Conservation (phyloP, 2,888 invertebrate species). For the Liposcelis brunnea region DNA sequence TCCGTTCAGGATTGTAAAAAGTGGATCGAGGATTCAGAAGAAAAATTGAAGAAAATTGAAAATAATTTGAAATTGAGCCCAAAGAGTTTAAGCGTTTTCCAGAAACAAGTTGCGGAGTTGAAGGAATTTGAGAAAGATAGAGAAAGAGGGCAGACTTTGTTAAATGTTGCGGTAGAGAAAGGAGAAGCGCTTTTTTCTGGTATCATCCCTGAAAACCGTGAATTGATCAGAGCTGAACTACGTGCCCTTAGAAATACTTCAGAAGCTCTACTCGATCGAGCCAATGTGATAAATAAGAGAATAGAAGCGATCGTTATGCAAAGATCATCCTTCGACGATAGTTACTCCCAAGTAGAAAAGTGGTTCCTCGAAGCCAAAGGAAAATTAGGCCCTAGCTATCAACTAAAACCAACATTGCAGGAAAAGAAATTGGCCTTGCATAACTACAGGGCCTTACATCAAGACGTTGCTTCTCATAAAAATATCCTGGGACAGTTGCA, state of each 20-base stretch:
- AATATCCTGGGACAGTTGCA: constrained; percentile 68
- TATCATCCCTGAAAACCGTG: constrained; percentile 74
- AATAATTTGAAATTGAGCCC: constrained; percentile 51
- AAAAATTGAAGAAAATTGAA: constrained; percentile 53
- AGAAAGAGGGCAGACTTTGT: constrained; percentile 57
- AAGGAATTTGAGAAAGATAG: constrained; percentile 55
- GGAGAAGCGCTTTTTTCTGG: constrained; percentile 79
- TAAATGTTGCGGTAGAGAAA: constrained; percentile 65
- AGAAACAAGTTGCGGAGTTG: constrained; percentile 56
- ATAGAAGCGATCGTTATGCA: constrained; percentile 80
- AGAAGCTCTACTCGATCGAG: constrained; percentile 67
- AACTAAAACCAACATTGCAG: constrained; percentile 59
- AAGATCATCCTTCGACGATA: constrained; percentile 84
- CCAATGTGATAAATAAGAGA: constrained; percentile 68
- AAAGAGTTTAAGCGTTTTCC: constrained; percentile 45
- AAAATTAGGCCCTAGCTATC: constrained; percentile 51
- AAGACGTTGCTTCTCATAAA: constrained; percentile 74
- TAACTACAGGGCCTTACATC: constrained; percentile 56
- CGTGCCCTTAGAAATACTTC: constrained; percentile 63
- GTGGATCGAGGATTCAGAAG: constrained; percentile 62
- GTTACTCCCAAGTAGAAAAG: constrained; percentile 66
- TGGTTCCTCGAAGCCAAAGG: constrained; percentile 70
- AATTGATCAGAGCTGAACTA: constrained; percentile 64
- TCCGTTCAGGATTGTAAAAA: constrained; percentile 50
- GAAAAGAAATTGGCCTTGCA: constrained; percentile 81